Base-by-base conservation (phyloP, 2,888 invertebrate species). In the Lasioglossum zephyrum region DNA sequence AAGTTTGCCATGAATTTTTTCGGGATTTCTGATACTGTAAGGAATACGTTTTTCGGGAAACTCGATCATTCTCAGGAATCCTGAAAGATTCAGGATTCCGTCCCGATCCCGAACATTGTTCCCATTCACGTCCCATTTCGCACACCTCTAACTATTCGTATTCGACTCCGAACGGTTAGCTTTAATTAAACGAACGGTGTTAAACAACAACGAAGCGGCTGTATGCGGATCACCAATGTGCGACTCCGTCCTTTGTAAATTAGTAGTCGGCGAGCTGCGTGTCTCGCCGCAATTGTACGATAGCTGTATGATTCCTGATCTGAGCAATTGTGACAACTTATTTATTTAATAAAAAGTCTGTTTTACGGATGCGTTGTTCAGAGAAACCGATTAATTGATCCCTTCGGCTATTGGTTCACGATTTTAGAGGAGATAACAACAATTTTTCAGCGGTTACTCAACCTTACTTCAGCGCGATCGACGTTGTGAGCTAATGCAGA, bases 281-380 rank as follows among this genome's bases (percentile, higher is more conserved):
- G 53, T 3, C 26, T 72, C 73, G 78, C 73, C 81, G 77, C 76
- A 18, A 77, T 36, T 88, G 84, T 87, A 89, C 80, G 75, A 88
- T 84, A 88, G 81, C 79, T 92, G 86, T 89, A 81, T 76, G 80
- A 88, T 88, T 88, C 81, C 79, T 66, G 89, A 88, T 86, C 88
- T 90, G 90, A 91, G 82, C 84, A 79, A 89, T 87, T 88, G 84
- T 86, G 88, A 85, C 85, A 82, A 86, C 85, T 81, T 92, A 92
- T 92, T 92, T 92, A 92, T 92, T 92, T 89, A 92, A 91, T 92
- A 91, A 91, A 91, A 92, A 92, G 31, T 81, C 89, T 89, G 88
- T 89, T 88, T 80, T 88, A 82, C 84, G 84, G 84, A 82, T 18
- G 22, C 73, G 73, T 53, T 36, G 22, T 70, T 41, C 39, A 2